Evolutionary conservation across 2,797 vertebrate species (phyloP).

Genomic region (Alcedo atthis): DNA sequence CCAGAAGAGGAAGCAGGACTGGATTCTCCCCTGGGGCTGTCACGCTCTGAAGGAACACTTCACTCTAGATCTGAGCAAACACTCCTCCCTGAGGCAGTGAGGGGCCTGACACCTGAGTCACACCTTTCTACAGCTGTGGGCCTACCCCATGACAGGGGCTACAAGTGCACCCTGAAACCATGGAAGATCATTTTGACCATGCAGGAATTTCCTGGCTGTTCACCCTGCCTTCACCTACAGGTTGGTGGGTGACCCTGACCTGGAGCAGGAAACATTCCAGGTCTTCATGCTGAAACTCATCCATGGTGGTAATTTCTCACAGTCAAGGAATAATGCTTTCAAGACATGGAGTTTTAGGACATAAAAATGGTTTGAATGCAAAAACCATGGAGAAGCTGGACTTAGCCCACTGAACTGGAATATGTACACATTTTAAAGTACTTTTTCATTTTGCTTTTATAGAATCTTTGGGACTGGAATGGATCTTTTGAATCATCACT

Average conservation of each 20-base stretch:
- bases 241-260: rapidly evolving
- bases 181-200: neutral
- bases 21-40: neutral
- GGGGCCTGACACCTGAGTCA: neutral
- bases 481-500: neutral
- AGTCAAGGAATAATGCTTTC: neutral
- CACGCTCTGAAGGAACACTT: neutral
- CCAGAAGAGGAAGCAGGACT: neutral
- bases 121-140: neutral
- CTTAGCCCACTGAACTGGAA: neutral
- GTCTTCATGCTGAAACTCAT: neutral
- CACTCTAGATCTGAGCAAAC: neutral
- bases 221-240: neutral
- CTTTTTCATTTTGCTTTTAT: neutral
- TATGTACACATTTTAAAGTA: too few relatives aligned
- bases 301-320: neutral
- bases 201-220: neutral
- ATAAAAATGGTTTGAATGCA: neutral
- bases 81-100: rapidly evolving
- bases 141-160: neutral
- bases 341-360: neutral
- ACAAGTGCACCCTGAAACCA: neutral
- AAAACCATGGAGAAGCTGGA: neutral
- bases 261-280: neutral
- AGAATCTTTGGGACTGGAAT: neutral